A percentile compares a stretch with the other conserved stretches of the same genome.
Conservation (phyloP, 2,113 vertebrate species). For the Saimiri boliviensis region DNA sequence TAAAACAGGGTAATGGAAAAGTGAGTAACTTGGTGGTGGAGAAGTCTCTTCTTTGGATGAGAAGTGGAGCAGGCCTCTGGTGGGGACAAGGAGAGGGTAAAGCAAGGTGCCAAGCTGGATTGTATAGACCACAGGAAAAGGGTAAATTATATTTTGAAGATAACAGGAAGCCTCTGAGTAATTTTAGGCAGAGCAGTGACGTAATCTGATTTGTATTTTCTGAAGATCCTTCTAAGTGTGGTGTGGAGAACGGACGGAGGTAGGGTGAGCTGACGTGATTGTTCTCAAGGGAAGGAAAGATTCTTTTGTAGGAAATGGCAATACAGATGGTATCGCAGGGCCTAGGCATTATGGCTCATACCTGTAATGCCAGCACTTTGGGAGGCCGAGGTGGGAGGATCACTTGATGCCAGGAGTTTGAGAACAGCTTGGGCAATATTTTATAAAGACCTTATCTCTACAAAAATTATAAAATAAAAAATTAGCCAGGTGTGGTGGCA, state of each 20-base stretch:
- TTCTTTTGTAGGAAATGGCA: neutral
- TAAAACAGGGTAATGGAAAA: neutral
- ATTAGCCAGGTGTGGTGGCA: too few relatives aligned
- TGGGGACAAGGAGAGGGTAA: neutral
- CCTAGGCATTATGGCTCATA: too few relatives aligned
- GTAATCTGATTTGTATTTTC: neutral
- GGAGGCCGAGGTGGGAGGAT: too few relatives aligned
- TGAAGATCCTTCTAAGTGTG: neutral
- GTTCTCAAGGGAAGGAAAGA: neutral
- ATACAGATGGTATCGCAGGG: neutral
- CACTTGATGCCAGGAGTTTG: too few relatives aligned
- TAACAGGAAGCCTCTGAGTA: neutral
- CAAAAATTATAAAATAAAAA: too few relatives aligned
- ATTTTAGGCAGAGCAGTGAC: neutral
- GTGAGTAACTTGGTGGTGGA: neutral
- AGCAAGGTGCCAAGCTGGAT: neutral
- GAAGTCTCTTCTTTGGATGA: neutral
- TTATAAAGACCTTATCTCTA: too few relatives aligned
- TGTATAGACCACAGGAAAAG: accelerated
- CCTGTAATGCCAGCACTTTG: too few relatives aligned
- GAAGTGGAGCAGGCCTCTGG: neutral
- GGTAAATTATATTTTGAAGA: neutral
- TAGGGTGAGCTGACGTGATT: neutral
- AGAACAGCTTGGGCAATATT: too few relatives aligned
- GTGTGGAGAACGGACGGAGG: neutral